phyloP scores from a whole-genome alignment of 2,113 vertebrate genomes.

The Corapipo altera region DNA sequence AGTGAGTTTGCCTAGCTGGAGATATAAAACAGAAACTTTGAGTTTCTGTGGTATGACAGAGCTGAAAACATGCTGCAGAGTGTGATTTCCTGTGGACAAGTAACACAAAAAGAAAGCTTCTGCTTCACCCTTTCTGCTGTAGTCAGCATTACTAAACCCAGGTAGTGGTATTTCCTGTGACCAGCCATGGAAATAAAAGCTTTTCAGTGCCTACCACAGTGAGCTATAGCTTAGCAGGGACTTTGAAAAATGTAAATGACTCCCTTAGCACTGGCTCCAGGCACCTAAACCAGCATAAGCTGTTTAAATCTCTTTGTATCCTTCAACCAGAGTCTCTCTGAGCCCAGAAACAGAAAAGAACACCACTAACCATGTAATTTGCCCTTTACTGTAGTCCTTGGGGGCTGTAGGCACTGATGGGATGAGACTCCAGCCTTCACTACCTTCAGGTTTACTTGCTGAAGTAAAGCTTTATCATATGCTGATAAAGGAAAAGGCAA shows the following conservation, averaged over 20 bases:
- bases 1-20: neutral
- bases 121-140: neutral
- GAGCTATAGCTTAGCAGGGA: neutral
- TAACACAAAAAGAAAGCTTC: neutral
- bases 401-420: neutral
- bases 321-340: neutral
- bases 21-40: neutral
- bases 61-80: neutral
- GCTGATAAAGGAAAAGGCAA: neutral
- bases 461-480: neutral
- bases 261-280: neutral
- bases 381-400: neutral
- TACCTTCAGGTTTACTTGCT: neutral
- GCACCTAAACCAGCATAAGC: neutral
- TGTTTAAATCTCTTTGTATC: neutral
- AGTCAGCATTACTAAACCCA: neutral
- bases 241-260: neutral
- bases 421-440: neutral
- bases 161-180: neutral
- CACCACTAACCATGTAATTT: neutral
- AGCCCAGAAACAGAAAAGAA: neutral
- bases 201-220: neutral
- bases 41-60: neutral
- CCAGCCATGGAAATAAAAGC: neutral
- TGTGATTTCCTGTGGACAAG: neutral